Conservation (phyloP, 1,140 invertebrate genomes). For the Musca vetustissima region DNA sequence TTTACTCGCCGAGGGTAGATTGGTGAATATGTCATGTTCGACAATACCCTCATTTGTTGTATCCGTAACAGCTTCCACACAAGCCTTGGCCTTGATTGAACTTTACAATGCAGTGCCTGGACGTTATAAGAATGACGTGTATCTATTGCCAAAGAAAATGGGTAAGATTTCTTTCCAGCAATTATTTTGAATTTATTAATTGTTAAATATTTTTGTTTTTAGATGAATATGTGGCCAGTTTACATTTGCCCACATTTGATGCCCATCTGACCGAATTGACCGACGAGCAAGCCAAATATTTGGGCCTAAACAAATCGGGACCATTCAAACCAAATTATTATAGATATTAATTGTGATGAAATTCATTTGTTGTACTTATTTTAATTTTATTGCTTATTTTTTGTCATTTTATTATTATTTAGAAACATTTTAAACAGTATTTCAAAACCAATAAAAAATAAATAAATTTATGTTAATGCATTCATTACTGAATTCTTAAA, state of each 20-base stretch:
- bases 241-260: conserved; percentile 95
- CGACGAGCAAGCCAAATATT: conserved; percentile 96
- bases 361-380: not conserved
- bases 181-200: too few species aligned
- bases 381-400: not conserved
- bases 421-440: conserved; percentile 15
- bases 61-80: conserved; percentile 92
- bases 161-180: conserved; percentile 59
- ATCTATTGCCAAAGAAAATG: conserved; percentile 98
- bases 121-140: conserved; percentile 95
- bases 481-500: too few species aligned
- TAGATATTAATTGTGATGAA: conserved; percentile 62
- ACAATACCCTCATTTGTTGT: conserved; percentile 96
- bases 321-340: conserved; percentile 99
- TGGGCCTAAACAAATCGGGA: conserved; percentile 94
- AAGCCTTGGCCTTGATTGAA: conserved; percentile 93
- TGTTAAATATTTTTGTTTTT: not conserved
- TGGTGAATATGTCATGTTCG: conserved; percentile 95
- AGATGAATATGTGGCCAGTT: conserved; percentile 53
- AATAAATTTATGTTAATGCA: too few species aligned
- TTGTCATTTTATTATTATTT: not conserved
- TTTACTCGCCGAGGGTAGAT: conserved; percentile 88
- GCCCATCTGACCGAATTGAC: conserved; percentile 93
- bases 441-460: not conserved
- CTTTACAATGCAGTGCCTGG: conserved; percentile 90